These are phyloP conservation scores for Osmerus mordax DNA, from an alignment of 2,113 vertebrate genomes.

Conservation along the genomic window DNA sequence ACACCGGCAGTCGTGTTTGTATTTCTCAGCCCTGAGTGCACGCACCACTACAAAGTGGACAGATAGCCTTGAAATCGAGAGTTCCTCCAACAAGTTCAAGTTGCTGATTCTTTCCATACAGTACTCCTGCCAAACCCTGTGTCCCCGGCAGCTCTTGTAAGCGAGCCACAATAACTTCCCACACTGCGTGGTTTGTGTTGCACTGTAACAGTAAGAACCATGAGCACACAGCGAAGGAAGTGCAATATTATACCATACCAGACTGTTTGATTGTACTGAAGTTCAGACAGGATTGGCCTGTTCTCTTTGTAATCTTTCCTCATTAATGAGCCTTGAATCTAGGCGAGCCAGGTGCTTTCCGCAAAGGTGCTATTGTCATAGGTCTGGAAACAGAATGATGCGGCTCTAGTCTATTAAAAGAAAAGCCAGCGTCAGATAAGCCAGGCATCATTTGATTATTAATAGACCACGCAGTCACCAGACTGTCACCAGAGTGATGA, in stretches of 20 bases:
- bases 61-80: neutral
- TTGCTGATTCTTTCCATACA: neutral
- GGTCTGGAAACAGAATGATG: slow-evolving; percentile 9
- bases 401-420: slow-evolving; percentile 27
- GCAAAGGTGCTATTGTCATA: slow-evolving; percentile 27
- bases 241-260: slow-evolving; percentile 12
- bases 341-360: slow-evolving; percentile 36
- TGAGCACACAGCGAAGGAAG: neutral
- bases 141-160: neutral
- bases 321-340: slow-evolving; percentile 30
- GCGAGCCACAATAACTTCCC: neutral
- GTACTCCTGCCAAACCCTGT: neutral
- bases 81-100: neutral
- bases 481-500: slow-evolving; percentile 26
- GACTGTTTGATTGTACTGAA: slow-evolving; percentile 25
- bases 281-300: slow-evolving; percentile 45
- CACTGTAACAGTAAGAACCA: neutral
- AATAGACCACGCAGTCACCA: slow-evolving; percentile 30
- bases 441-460: slow-evolving; percentile 34
- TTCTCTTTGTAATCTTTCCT: slow-evolving; percentile 45
- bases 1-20: neutral
- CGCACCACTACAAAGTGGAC: neutral
- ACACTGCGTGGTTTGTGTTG: slow-evolving; percentile 10
- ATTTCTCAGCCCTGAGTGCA: neutral
- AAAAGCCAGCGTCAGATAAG: slow-evolving; percentile 2